Evolutionary conservation across 64 coral and sea anemone species (phyloP), one percentile per base, ranked within the genome.

Genomic region (Acropora tenuis): DNA sequence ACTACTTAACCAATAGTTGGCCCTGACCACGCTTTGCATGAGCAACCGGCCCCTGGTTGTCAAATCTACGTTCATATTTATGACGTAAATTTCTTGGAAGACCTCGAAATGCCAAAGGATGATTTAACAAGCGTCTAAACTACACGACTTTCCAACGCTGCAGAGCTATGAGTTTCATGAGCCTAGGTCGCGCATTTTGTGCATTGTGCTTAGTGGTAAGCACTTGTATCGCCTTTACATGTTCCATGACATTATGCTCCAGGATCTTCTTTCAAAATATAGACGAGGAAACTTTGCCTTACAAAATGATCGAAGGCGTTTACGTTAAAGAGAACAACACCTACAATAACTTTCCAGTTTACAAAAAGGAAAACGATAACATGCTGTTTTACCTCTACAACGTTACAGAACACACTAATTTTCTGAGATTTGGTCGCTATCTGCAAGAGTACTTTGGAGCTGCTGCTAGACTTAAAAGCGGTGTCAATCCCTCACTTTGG

Each of bases 201-300:
- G 6, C 53, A 59, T 30, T 46, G 41, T 82, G 10, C 55, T 17
- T 66, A 44, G 11, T 44, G 55, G 3, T 61, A 1, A 66, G 41
- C 3, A 0, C 41, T 4, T 82, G 41, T 5, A 15, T 82, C 11
- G 40, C 53, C 1, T 44, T 82, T 65, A 17, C 79, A 17, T 65
- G 41, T 89, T 71, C 80, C 52, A 65, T 18, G 42, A 84, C 78
- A 16, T 84, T 96, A 17, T 96, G 90, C 12, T 19, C 87, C 1
- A 78, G 91, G 52, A 96, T 96, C 42, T 96, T 96, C 76, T 96
- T 96, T 15, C 90, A 96, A 87, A 90, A 93, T 44, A 72, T 96
- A 0, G 55, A 96, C 43, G 87, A 93, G 5, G 52, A 47, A 13
- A 83, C 88, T 3, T 86, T 92, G 15, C 94, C 94, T 0, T 96